These are phyloP conservation scores for Idris sp. DNA, from an alignment of 1,140 invertebrate genomes.

Conservation along the genomic window DNA sequence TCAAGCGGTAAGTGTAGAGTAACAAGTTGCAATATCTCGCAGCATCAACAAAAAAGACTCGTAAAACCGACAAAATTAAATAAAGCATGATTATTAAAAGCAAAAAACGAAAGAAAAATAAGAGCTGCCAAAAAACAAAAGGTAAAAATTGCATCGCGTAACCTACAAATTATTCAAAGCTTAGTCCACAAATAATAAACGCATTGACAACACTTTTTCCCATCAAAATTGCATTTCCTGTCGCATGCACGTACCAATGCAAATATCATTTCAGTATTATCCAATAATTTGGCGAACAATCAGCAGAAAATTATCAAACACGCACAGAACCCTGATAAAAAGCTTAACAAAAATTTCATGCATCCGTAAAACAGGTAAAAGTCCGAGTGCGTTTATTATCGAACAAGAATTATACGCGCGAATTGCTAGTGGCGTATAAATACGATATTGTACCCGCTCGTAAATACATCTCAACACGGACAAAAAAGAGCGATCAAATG, in stretches of 20 bases:
- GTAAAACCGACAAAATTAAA: too few relatives aligned
- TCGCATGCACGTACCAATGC: constrained; percentile 1
- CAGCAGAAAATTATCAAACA: constrained; percentile 24
- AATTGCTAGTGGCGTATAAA: constrained; percentile 41
- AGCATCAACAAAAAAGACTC: too few relatives aligned
- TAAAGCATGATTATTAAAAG: too few relatives aligned
- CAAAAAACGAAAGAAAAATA: too few relatives aligned
- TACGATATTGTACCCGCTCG: constrained; percentile 37
- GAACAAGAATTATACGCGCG: constrained; percentile 44
- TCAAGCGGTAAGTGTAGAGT: too few relatives aligned
- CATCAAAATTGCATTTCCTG: constrained; percentile 49
- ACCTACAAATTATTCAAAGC: constrained; percentile 26
- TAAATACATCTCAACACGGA: constrained; percentile 24
- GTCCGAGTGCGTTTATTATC: constrained; percentile 39
- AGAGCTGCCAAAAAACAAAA: too few relatives aligned
- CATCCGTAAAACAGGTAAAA: constrained; percentile 38
- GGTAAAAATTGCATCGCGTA: constrained; percentile 9
- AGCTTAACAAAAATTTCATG: neutral
- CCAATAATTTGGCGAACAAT: constrained; percentile 39
- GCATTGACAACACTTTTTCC: constrained; percentile 44
- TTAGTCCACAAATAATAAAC: constrained; percentile 12
- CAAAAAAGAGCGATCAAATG: constrained; percentile 23
- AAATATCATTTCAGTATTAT: constrained; percentile 43
- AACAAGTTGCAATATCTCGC: too few relatives aligned
- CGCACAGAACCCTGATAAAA: constrained; percentile 16